These are phyloP conservation scores for Ichneumon xanthorius DNA, from an alignment of 2,888 invertebrate genomes.

Conservation along the genomic window DNA sequence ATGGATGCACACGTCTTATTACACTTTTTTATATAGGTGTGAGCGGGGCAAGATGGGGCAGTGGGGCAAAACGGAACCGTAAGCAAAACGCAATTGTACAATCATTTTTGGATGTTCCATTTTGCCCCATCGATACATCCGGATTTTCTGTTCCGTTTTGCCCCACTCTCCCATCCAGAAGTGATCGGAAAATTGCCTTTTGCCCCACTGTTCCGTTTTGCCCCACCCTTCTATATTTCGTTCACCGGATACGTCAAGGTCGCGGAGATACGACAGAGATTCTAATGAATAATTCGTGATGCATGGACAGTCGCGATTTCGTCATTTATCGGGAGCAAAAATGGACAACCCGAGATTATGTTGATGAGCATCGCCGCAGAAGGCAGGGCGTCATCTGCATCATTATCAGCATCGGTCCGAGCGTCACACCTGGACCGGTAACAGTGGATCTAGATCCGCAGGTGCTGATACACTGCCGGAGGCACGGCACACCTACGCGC, in stretches of 20 bases:
- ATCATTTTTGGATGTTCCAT: neutral
- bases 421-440: neutral
- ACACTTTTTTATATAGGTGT: neutral
- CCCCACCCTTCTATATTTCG: neutral
- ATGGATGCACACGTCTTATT: constrained; percentile 1
- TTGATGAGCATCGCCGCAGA: neutral
- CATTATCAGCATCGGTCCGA: neutral
- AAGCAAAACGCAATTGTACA: no score
- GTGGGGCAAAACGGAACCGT: no score
- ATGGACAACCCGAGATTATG: neutral
- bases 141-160: no score
- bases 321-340: neutral
- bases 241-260: constrained; percentile 26
- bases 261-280: neutral
- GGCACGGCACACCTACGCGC: constrained; percentile 41
- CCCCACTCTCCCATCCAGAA: no score
- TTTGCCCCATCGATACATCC: no score
- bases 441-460: neutral
- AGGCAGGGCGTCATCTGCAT: neutral
- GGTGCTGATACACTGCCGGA: constrained; percentile 9
- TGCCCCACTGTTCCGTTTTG: no score
- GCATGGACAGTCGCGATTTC: neutral
- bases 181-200: no score
- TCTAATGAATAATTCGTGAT: constrained; percentile 15
- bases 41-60: no score